These are phyloP conservation scores for Hydraecia micacea DNA, from an alignment of 2,888 invertebrate genomes.

Conservation along the genomic window DNA sequence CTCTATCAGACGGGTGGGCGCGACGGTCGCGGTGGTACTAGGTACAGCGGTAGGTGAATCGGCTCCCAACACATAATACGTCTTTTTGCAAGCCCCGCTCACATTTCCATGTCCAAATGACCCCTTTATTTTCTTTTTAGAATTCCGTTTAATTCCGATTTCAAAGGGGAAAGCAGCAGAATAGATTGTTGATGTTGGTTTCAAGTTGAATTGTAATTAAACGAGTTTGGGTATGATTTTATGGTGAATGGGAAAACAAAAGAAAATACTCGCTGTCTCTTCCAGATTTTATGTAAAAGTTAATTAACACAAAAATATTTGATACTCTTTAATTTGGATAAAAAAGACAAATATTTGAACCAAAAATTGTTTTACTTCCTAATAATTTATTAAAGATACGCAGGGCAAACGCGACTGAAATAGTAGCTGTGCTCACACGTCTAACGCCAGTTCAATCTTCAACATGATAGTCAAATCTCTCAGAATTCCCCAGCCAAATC, in stretches of 20 bases:
- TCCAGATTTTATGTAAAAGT: neutral
- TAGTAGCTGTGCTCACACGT: neutral
- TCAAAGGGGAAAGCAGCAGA: constrained; percentile 29
- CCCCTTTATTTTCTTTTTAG: constrained; percentile 48
- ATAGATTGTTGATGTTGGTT: constrained; percentile 29
- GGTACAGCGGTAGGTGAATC: constrained; percentile 66
- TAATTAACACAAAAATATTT: neutral
- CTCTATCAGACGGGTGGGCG: constrained; percentile 57
- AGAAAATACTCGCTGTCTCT: neutral
- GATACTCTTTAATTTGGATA: neutral
- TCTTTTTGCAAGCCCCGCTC: constrained; percentile 65
- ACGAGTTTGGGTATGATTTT: neutral
- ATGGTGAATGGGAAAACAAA: neutral
- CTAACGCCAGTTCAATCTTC: constrained; percentile 11
- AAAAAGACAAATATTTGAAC: neutral
- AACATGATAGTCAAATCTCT: constrained; percentile 37
- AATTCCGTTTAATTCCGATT: constrained; percentile 51
- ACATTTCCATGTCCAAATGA: constrained; percentile 63
- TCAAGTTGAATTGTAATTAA: constrained; percentile 22
- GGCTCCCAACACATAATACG: constrained; percentile 70
- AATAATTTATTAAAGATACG: neutral
- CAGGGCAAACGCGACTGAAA: neutral
- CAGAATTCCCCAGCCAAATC: constrained; percentile 48
- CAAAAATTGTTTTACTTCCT: neutral
- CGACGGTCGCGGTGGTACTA: constrained; percentile 59